Evolutionary conservation across 2,888 invertebrate genomes (phyloP).

Genomic region (Quadroppia sp.): DNA sequence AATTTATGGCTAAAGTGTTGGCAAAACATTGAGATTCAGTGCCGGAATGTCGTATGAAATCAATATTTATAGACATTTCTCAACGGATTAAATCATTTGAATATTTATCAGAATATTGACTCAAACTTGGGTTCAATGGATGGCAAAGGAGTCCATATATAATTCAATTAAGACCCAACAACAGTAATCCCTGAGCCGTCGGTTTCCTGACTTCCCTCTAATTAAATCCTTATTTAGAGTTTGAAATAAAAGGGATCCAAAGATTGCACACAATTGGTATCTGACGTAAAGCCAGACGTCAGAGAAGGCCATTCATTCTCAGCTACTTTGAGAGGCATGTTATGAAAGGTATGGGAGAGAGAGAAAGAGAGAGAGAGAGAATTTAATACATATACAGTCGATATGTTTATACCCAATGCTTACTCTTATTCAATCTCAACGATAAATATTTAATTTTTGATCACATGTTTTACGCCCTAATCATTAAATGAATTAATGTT

Average conservation of each 20-base stretch:
- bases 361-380: not conserved
- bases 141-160: not conserved
- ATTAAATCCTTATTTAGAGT: conserved; percentile 30
- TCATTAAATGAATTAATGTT: not conserved
- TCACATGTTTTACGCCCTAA: conserved; percentile 37
- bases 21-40: no score
- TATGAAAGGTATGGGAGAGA: conserved; percentile 22
- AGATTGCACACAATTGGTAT: conserved; percentile 33
- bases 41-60: no score
- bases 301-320: conserved; percentile 36
- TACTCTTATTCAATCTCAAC: conserved; percentile 16
- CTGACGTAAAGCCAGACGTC: conserved; percentile 32
- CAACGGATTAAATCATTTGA: no score
- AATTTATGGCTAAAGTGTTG: no score
- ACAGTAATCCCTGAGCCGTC: not conserved
- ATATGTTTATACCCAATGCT: not conserved
- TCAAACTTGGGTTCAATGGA: not conserved
- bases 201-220: not conserved
- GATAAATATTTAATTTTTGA: conserved; percentile 16
- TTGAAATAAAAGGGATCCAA: conserved; percentile 30
- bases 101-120: no score
- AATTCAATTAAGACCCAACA: no score
- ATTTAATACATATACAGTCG: not conserved
- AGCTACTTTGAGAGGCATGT: conserved; percentile 20
- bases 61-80: no score